Conservation (phyloP, 2,113 vertebrate genomes). For the Ochotona princeps region DNA sequence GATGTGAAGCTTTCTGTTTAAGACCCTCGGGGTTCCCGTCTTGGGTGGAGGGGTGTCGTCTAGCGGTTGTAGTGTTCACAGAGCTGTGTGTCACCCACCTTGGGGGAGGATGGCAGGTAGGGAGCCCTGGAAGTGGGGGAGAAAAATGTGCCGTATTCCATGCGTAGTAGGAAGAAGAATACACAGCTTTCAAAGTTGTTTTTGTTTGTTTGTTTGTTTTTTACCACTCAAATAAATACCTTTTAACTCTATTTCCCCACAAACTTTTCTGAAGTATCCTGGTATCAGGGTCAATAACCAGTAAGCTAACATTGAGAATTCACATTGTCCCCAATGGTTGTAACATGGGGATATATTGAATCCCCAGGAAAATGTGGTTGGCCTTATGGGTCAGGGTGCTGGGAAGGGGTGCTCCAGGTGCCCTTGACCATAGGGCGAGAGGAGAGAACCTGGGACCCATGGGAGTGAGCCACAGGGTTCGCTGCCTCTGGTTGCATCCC, state of each 20-base stretch:
- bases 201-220: no score
- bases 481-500: not conserved
- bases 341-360: not conserved
- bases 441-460: not conserved
- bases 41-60: not conserved
- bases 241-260: no score
- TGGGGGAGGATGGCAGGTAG: not conserved
- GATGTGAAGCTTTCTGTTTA: not conserved
- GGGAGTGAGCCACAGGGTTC: not conserved
- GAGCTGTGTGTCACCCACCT: not conserved
- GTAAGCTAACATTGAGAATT: constrained; percentile 39
- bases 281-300: not conserved
- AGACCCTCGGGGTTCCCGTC: not conserved
- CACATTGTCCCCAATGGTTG: not conserved
- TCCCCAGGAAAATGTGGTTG: not conserved
- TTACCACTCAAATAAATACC: no score
- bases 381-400: not conserved
- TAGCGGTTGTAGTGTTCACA: not conserved
- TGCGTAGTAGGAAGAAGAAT: no score
- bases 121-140: not conserved
- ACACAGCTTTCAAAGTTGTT: no score
- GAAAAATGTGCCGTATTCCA: no score
- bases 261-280: no score
- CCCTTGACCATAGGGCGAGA: not conserved
- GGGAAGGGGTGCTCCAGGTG: not conserved